These are phyloP conservation scores for Habropoda laboriosa DNA, from an alignment of 1,140 invertebrate species.

Conservation along the genomic window DNA sequence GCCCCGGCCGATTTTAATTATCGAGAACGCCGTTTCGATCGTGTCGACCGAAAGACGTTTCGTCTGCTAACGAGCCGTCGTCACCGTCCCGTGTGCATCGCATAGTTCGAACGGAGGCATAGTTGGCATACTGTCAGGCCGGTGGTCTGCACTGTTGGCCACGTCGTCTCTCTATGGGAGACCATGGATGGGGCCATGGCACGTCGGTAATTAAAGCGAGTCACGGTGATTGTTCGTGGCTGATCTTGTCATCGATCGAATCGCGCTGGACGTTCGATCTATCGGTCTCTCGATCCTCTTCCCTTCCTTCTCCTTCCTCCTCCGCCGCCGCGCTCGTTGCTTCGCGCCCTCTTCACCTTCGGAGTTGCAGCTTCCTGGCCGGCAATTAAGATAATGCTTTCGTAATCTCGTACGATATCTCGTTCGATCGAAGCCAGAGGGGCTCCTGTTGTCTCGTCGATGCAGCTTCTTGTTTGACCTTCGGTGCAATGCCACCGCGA, in stretches of 20 bases:
- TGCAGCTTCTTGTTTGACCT: slow-evolving; percentile 57
- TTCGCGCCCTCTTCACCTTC: slow-evolving; percentile 33
- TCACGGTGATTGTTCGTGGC: slow-evolving; percentile 70
- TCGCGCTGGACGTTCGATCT: slow-evolving; percentile 44
- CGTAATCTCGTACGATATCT: slow-evolving; percentile 67
- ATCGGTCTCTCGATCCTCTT: background rate
- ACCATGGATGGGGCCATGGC: slow-evolving; percentile 16
- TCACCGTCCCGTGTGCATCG: slow-evolving; percentile 42
- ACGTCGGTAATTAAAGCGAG: slow-evolving; percentile 72
- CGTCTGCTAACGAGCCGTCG: slow-evolving; percentile 64
- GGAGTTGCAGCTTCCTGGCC: slow-evolving; percentile 41
- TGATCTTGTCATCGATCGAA: slow-evolving; percentile 72
- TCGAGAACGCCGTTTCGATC: slow-evolving; percentile 39
- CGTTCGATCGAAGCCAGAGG: slow-evolving; percentile 43
- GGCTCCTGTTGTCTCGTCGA: slow-evolving; percentile 6
- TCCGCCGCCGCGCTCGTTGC: no score
- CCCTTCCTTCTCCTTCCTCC: background rate
- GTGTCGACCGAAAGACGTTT: slow-evolving; percentile 52
- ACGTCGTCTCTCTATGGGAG: slow-evolving; percentile 46
- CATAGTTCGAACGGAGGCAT: slow-evolving; percentile 49
- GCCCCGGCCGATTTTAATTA: slow-evolving; percentile 61
- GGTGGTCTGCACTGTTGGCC: slow-evolving; percentile 58
- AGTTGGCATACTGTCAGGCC: slow-evolving; percentile 65
- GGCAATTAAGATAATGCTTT: slow-evolving; percentile 72
- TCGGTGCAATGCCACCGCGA: slow-evolving; percentile 55